These are phyloP conservation scores for Hoplostethus mediterraneus DNA, from an alignment of 2,797 vertebrate species.

Conservation along the genomic window DNA sequence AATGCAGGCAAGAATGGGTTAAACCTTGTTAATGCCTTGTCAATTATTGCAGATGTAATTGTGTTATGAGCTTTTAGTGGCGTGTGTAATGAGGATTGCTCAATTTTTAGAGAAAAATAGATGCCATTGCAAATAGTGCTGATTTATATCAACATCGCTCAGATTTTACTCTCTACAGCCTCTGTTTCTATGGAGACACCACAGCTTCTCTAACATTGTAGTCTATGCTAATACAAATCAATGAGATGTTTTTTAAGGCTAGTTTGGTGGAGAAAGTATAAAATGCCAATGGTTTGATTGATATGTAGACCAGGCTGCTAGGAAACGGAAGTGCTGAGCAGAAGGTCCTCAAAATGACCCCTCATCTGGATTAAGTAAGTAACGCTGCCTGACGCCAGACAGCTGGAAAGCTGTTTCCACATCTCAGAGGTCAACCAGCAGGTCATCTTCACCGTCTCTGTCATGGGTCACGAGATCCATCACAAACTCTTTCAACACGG, in stretches of 20 bases:
- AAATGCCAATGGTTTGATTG: conserved; percentile 23
- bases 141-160: conserved; percentile 30
- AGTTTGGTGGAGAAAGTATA: conserved; percentile 16
- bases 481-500: too few relatives aligned
- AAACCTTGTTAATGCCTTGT: background rate
- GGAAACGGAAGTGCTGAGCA: conserved; percentile 4
- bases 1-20: background rate
- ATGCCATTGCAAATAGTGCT: conserved; percentile 29
- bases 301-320: too few relatives aligned
- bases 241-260: background rate
- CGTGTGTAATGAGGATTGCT: background rate
- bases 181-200: conserved; percentile 78
- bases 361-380: background rate
- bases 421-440: background rate
- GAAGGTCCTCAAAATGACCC: background rate
- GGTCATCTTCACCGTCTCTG: background rate
- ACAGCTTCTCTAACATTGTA: conserved; percentile 49
- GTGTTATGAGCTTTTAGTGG: too few relatives aligned
- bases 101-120: conserved; percentile 30
- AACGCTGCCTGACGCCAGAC: background rate
- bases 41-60: background rate
- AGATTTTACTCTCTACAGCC: conserved; percentile 61
- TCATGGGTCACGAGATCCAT: background rate
- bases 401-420: background rate
- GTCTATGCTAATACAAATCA: conserved; percentile 51